A percentile compares a stretch with the other conserved stretches of the same genome.
Evolutionary conservation across 2,888 invertebrate species (phyloP).

Genomic region (Griposia aprilina): DNA sequence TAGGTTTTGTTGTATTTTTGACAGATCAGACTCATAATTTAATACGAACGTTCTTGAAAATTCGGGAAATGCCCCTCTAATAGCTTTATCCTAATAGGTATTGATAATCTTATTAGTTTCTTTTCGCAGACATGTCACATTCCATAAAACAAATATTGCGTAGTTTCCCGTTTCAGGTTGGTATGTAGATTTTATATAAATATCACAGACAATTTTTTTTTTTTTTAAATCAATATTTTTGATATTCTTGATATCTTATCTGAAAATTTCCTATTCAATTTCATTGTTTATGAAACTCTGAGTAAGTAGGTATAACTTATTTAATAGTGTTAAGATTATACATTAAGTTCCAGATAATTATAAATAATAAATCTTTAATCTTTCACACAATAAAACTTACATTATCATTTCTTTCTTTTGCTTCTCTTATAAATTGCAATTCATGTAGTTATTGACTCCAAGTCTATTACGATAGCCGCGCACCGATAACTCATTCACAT

Average conservation of each 20-base stretch:
- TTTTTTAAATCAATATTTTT: too few relatives aligned
- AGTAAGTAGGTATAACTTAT: neutral
- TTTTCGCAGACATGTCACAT: neutral
- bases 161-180: neutral
- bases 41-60: too few relatives aligned
- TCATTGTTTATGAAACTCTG: neutral
- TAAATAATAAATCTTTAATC: slow-evolving; percentile 10
- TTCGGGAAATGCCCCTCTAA: neutral
- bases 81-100: neutral
- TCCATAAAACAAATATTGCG: neutral
- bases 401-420: neutral
- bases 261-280: neutral
- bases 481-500: slow-evolving; percentile 80
- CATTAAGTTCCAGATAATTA: too few relatives aligned
- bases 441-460: slow-evolving; percentile 58
- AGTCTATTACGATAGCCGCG: slow-evolving; percentile 64
- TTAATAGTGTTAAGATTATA: too few relatives aligned
- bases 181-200: neutral
- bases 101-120: neutral
- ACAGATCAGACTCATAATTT: neutral
- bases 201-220: too few relatives aligned
- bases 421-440: slow-evolving; percentile 47
- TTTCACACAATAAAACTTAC: slow-evolving; percentile 14
- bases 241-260: neutral
- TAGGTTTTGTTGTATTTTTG: neutral